These are phyloP conservation scores for Rhynchophorus ferrugineus DNA, from an alignment of 1,140 invertebrate genomes.

Conservation along the genomic window DNA sequence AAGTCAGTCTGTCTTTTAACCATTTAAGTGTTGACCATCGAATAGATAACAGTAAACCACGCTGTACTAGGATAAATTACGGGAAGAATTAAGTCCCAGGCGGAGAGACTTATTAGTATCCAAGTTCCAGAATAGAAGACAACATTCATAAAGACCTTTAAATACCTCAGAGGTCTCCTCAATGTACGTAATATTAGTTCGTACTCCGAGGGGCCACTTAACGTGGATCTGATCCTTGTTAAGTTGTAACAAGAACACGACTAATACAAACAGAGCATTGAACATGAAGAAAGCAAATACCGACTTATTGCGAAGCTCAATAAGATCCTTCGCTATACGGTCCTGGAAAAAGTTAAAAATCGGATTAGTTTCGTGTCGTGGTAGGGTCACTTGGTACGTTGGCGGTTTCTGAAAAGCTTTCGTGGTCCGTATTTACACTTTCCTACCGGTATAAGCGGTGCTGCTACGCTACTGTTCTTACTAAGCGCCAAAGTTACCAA, in stretches of 20 bases:
- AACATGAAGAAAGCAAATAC: slow-evolving; percentile 99
- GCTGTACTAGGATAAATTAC: slow-evolving; percentile 13
- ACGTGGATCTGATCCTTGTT: slow-evolving; percentile 95
- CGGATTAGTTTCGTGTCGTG: slow-evolving; percentile 25
- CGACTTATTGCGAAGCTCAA: slow-evolving; percentile 90
- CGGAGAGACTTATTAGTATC: slow-evolving; percentile 36
- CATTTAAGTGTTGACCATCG: too few relatives aligned
- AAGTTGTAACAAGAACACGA: slow-evolving; percentile 96
- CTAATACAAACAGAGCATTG: slow-evolving; percentile 97
- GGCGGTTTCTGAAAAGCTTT: slow-evolving; percentile 10
- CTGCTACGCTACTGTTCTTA: too few relatives aligned
- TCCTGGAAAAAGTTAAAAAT: slow-evolving; percentile 60
- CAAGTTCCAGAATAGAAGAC: slow-evolving; percentile 33
- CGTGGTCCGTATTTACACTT: background rate
- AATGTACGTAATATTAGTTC: slow-evolving; percentile 88
- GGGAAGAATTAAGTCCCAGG: slow-evolving; percentile 18
- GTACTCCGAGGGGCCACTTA: slow-evolving; percentile 88
- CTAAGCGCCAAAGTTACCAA: slow-evolving; percentile 28
- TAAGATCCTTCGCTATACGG: slow-evolving; percentile 78
- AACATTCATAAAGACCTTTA: slow-evolving; percentile 28
- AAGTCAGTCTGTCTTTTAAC: too few relatives aligned
- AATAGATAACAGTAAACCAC: slow-evolving; percentile 3
- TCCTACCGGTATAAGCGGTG: background rate
- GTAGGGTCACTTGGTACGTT: slow-evolving; percentile 30
- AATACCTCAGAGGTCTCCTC: slow-evolving; percentile 82